phyloP scores from a whole-genome alignment of 1,140 invertebrate genomes.

The Zaprionus kolodkinae region DNA sequence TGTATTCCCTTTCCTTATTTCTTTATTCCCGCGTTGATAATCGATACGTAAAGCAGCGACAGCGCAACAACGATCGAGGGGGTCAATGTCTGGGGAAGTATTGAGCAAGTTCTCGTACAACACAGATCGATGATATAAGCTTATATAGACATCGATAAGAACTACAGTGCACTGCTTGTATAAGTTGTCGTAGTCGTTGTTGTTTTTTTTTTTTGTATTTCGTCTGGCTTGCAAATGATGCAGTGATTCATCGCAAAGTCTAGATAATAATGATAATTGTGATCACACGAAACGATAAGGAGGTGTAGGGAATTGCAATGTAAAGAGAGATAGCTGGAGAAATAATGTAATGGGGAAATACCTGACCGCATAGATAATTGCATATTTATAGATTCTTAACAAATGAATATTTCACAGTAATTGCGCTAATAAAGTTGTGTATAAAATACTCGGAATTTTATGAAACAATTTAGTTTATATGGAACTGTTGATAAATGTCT shows the following conservation, averaged over 20 bases:
- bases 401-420: background rate
- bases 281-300: slow-evolving; percentile 29
- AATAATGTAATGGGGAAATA: background rate
- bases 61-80: background rate
- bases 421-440: background rate
- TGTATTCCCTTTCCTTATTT: slow-evolving; percentile 2
- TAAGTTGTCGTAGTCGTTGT: slow-evolving; percentile 15
- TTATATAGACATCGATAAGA: slow-evolving; percentile 15
- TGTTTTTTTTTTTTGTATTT: background rate
- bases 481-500: slow-evolving; percentile 29
- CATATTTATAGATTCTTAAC: slow-evolving; percentile 2
- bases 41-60: slow-evolving; percentile 8
- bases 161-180: slow-evolving; percentile 2
- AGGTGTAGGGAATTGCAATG: background rate
- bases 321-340: background rate
- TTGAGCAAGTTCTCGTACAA: slow-evolving; percentile 6
- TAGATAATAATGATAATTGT: slow-evolving; percentile 19
- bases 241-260: slow-evolving; percentile 15
- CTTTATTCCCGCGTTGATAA: slow-evolving; percentile 25
- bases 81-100: slow-evolving; percentile 43
- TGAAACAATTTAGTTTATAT: background rate
- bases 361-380: slow-evolving; percentile 3
- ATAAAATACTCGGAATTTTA: slow-evolving; percentile 21
- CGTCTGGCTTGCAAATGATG: slow-evolving; percentile 17
- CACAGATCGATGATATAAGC: slow-evolving; percentile 40